Evolutionary conservation across 2,113 vertebrate genomes (phyloP).

Genomic region (Haplotaxodon microlepis): DNA sequence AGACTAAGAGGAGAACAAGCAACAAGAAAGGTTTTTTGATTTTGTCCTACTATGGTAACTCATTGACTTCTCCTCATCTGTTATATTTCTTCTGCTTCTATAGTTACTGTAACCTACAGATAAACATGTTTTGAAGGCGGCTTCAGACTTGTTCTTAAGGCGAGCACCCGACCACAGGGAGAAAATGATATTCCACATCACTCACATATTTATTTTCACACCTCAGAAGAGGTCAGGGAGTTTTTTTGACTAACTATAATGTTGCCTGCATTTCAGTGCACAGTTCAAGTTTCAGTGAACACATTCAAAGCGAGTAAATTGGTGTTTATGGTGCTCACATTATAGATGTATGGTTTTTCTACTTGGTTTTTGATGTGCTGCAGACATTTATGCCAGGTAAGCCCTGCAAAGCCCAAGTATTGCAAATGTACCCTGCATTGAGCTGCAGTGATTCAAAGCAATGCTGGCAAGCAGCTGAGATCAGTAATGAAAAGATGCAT

Average conservation of each 20-base stretch:
- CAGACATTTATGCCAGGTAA: not conserved
- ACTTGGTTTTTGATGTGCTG: not conserved
- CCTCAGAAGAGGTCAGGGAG: not conserved
- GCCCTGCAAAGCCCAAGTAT: not conserved
- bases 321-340: not conserved
- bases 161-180: not conserved
- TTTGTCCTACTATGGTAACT: not conserved
- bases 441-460: not conserved
- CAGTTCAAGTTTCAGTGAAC: not conserved
- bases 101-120: constrained; percentile 16
- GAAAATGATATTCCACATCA: constrained; percentile 5
- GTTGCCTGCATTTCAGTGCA: not conserved
- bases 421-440: not conserved
- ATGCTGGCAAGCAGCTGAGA: not conserved
- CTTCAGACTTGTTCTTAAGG: constrained; percentile 27
- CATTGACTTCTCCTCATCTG: not conserved
- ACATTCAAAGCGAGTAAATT: not conserved
- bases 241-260: not conserved
- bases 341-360: not conserved
- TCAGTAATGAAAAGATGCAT: not conserved
- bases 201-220: not conserved
- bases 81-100: not conserved
- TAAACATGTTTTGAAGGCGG: constrained; percentile 3
- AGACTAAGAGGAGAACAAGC: not conserved
- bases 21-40: not conserved